phyloP scores from a whole-genome alignment of 1,140 invertebrate species.

The Nephotettix cincticeps region DNA sequence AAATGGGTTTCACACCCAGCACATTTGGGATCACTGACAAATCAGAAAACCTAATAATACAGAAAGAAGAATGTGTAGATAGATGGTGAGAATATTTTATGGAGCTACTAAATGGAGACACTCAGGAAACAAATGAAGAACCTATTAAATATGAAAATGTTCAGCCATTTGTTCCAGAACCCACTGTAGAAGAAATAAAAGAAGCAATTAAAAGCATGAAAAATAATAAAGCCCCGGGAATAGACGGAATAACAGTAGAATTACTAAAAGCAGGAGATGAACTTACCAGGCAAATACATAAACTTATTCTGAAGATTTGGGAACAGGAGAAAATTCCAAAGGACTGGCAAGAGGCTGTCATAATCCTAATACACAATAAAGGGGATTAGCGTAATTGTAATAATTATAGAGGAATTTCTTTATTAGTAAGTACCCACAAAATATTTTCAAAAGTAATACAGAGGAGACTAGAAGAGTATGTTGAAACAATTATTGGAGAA shows the following conservation, averaged over 20 bases:
- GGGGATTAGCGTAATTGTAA: conserved; percentile 37
- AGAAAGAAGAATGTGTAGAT: neutral
- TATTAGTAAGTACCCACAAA: conserved; percentile 33
- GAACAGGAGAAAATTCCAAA: conserved; percentile 38
- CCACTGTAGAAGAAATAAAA: too few relatives aligned
- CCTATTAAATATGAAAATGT: neutral
- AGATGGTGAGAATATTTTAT: conserved; percentile 28
- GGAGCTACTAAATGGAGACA: conserved; percentile 26
- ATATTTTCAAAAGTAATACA: conserved; percentile 29
- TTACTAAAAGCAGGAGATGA: conserved; percentile 34
- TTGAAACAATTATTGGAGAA: too few relatives aligned
- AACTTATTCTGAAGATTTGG: conserved; percentile 17
- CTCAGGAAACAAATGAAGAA: too few relatives aligned
- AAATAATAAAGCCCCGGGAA: too few relatives aligned
- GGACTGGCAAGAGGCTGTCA: conserved; percentile 33
- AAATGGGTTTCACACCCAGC: conserved; percentile 30
- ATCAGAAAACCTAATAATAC: neutral
- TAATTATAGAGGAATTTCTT: too few relatives aligned
- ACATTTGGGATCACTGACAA: neutral
- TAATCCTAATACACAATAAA: too few relatives aligned
- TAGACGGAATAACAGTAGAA: conserved; percentile 38
- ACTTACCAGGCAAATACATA: neutral
- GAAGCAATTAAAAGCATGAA: too few relatives aligned
- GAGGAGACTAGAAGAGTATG: conserved; percentile 11
- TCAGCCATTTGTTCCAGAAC: neutral